Conservation (phyloP, 1,140 invertebrate species). For the Formica selysi region DNA sequence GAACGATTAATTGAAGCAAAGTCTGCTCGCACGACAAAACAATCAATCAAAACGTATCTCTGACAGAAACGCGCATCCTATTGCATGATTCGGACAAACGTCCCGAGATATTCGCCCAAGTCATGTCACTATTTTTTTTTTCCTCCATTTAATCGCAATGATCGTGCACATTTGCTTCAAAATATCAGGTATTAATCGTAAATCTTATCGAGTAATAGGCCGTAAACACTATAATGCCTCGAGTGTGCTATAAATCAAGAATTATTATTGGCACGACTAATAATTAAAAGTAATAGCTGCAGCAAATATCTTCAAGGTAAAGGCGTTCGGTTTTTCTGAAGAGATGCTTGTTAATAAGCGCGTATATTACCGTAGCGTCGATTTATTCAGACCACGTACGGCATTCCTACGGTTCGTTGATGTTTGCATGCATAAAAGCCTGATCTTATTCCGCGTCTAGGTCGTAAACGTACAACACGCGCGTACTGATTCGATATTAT, state of each 20-base stretch:
- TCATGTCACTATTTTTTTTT: neutral
- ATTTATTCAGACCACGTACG: constrained; percentile 33
- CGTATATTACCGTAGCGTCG: constrained; percentile 2
- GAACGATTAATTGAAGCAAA: neutral
- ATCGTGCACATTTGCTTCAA: constrained; percentile 34
- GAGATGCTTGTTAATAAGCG: neutral
- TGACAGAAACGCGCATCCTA: neutral
- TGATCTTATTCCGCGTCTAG: neutral
- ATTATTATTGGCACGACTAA: constrained; percentile 68
- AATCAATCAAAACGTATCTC: constrained; percentile 1
- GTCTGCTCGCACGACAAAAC: neutral
- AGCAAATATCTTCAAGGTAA: constrained; percentile 53
- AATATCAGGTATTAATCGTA: constrained; percentile 56
- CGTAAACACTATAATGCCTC: constrained; percentile 65
- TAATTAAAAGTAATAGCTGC: constrained; percentile 71
- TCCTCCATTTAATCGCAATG: constrained; percentile 65
- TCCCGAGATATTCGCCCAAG: constrained; percentile 1
- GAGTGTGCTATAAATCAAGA: constrained; percentile 64
- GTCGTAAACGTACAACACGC: constrained; percentile 23
- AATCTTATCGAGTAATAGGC: constrained; percentile 66
- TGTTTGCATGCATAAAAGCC: constrained; percentile 7
- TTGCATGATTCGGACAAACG: neutral
- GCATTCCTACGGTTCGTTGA: constrained; percentile 6
- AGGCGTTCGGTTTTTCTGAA: constrained; percentile 24
- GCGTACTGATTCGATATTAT: constrained; percentile 65